These are phyloP conservation scores for Labeo calbasu DNA, from an alignment of 2,797 vertebrate genomes.

Conservation along the genomic window DNA sequence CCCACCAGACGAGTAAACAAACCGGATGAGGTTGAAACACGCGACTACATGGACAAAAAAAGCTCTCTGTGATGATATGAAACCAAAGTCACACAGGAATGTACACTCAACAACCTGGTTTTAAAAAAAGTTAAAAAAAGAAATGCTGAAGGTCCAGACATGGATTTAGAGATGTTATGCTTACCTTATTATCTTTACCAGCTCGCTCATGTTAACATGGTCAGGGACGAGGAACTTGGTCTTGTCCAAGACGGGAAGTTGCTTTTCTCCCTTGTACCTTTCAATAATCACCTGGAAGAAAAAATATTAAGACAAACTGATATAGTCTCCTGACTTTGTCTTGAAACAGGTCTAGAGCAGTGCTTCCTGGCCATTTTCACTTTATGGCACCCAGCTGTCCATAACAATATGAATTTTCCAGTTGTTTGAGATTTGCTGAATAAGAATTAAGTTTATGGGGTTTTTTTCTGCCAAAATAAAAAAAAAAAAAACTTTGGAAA, in stretches of 20 bases:
- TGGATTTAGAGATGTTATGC: background rate
- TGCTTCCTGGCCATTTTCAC: background rate
- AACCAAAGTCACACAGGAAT: background rate
- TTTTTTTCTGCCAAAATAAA: background rate
- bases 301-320: constrained; percentile 9
- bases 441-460: background rate
- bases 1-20: constrained; percentile 47
- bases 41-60: background rate
- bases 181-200: constrained; percentile 98
- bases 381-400: background rate
- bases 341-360: background rate
- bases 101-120: background rate
- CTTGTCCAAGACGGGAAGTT: constrained; percentile 95
- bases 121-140: background rate
- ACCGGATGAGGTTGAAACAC: constrained; percentile 20
- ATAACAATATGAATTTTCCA: background rate
- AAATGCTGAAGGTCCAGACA: background rate
- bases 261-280: constrained; percentile 96
- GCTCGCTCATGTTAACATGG: constrained; percentile 98
- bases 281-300: constrained; percentile 92
- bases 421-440: background rate
- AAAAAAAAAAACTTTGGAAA: too few relatives aligned
- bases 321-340: background rate
- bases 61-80: background rate
- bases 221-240: constrained; percentile 98